Evolutionary conservation across 2,113 vertebrate genomes (phyloP), one percentile per base, ranked within the genome.

Genomic region (Petroica traversi): DNA sequence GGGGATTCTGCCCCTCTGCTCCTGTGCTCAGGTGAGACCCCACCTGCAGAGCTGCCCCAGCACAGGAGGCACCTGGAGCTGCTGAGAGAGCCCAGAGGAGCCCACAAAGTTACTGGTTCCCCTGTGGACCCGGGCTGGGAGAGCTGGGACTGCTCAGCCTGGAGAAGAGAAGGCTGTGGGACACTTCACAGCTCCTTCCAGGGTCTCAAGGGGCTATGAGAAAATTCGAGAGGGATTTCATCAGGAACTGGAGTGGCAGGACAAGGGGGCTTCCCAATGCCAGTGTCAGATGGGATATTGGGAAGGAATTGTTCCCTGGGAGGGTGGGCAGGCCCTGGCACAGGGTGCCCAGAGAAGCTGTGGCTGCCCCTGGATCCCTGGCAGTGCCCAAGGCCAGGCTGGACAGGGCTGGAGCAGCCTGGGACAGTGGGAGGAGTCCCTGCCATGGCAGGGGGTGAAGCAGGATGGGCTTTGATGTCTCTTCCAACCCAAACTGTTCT

Each of bases 281-380:
- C 34, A 36, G 9, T 34, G 14, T 0, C 8, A 0, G 51, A 12
- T 64, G 49, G 75, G 52, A 29, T n/a, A 7, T 10, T 45, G 12
- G 38, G 6, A 2, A 71, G 59, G 5, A 81, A 38, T 88, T 24
- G 0, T 7, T 45, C 33, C 36, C 33, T 66, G 26, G 0, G 1
- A 73, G 59, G 36, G 9, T 33, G 59, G 36, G 2, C 0, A 80
- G 33, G 43, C 22, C 41, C 67, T 80, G 51, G 51, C 34, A 36
- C 66, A 58, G 75, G n/a, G 8, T 63, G 4, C 48, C 48, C 57
- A 55, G 48, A 71, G 55, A 0, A 88, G 66, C 49, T 79, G 57
- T 4, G 51, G 67, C 36, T 58, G 43, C 15, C 14, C 43, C 26
- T 66, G 71, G 20, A 74, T 52, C 45, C 43, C 86, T 74, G 45